Evolutionary conservation across 2,888 invertebrate genomes (phyloP).

Genomic region (Drosophila atripex): DNA sequence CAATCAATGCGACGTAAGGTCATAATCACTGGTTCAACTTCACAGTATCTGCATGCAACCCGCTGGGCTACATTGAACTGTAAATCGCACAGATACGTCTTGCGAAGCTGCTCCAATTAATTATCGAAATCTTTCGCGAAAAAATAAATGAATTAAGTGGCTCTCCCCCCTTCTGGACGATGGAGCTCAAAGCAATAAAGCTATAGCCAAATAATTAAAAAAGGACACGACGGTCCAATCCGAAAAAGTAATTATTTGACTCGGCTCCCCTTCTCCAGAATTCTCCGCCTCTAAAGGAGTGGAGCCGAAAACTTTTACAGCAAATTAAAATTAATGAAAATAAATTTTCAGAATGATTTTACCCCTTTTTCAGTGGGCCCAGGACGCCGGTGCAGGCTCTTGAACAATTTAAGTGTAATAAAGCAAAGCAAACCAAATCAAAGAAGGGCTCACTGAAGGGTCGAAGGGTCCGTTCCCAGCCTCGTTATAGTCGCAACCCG

Average conservation of each 20-base stretch:
- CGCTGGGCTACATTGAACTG: neutral
- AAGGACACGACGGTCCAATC: constrained; percentile 69
- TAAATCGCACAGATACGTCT: constrained; percentile 2
- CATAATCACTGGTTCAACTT: constrained; percentile 14
- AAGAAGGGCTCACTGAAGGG: constrained; percentile 21
- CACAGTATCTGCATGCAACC: constrained; percentile 5
- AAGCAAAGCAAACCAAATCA: constrained; percentile 61
- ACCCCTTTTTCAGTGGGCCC: constrained; percentile 51
- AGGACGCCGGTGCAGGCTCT: constrained; percentile 62
- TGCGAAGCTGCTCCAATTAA: constrained; percentile 57
- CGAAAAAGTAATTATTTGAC: constrained; percentile 75
- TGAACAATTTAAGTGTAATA: constrained; percentile 73
- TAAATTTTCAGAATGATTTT: constrained; percentile 78
- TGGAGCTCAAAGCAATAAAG: constrained; percentile 61
- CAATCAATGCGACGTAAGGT: constrained; percentile 61
- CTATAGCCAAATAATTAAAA: constrained; percentile 71
- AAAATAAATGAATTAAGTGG: constrained; percentile 73
- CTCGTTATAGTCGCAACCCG: neutral
- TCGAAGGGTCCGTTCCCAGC: constrained; percentile 14
- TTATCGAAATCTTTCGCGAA: constrained; percentile 62
- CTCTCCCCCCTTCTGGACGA: constrained; percentile 34
- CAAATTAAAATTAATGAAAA: constrained; percentile 80
- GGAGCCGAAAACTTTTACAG: constrained; percentile 66
- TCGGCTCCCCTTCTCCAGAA: neutral
- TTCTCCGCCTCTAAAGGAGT: constrained; percentile 6